Evolutionary conservation across 2,797 vertebrate genomes (phyloP).

Genomic region (Silurus aristotelis): DNA sequence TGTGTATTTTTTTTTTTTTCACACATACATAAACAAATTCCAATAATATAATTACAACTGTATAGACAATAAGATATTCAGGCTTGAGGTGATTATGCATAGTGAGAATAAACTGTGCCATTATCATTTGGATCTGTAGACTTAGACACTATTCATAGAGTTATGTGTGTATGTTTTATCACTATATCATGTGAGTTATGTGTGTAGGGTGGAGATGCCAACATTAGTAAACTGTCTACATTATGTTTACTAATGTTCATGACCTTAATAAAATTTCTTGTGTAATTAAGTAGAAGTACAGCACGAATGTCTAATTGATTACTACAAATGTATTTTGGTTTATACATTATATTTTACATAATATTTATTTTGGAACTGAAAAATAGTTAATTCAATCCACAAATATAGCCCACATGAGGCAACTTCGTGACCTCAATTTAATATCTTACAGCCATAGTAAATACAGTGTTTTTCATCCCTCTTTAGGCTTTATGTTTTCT

Average conservation of each 20-base stretch:
- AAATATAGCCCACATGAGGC: not conserved
- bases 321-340: not conserved
- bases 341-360: too few species aligned
- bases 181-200: not conserved
- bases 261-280: not conserved
- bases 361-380: not conserved
- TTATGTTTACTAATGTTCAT: not conserved
- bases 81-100: not conserved
- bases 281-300: not conserved
- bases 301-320: not conserved
- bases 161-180: not conserved
- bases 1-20: too few species aligned
- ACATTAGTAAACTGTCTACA: not conserved
- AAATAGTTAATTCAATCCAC: not conserved
- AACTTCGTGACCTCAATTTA: not conserved
- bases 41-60: not conserved
- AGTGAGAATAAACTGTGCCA: not conserved
- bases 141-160: not conserved
- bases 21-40: too few species aligned
- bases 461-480: not conserved
- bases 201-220: not conserved
- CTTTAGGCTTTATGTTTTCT: not conserved
- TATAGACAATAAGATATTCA: not conserved
- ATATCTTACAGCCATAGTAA: not conserved
- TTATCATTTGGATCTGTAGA: not conserved